Base-by-base conservation (phyloP, 2,113 vertebrate genomes). In the Macrotis lagotis region DNA sequence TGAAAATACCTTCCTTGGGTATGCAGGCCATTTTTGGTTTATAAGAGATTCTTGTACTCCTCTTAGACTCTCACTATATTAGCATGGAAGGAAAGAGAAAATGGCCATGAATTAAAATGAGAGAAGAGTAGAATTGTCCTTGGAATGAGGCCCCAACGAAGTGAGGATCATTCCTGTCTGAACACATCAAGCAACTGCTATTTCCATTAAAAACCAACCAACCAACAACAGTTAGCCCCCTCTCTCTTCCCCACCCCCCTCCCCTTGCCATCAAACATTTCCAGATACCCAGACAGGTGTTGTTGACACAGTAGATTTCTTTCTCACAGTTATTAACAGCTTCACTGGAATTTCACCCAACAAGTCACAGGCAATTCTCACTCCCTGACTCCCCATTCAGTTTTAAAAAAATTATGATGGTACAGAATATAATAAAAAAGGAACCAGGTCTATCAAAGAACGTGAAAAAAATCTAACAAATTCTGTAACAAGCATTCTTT, bases 251-350 rank as follows among this genome's bases (percentile, higher is more conserved):
- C 49, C 5, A 8, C 8, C 8, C 28, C 47, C 26, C 89, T 49
- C 28, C 26, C 48, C 4, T 50, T 50, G 16, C 26, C 89, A 49
- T 28, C 50, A 49, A 90, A 50, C 50, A 50, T 90, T 90, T n/a
- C 14, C 49, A 90, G n/a, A 50, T 37, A 90, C 16, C 6, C 49
- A 90, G 49, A 90, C 28, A 90, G 89, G 89, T 50, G 48, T 37
- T 37, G 31, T 51, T 90, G 89, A 90, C 48, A 51, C 89, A 37
- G 16, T 90, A 50, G 89, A 90, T 28, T 50, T n/a, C 48, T 90
- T 90, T 90, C 89, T 90, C 48, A 90, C 89, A 90, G 89, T 50
- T 50, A 90, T 28, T 50, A 50, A 90, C 50, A 50, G 66, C 66
- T 83, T 83, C 66, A 83, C 66, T 0, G 66, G 66, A 83, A 83